phyloP scores from a whole-genome alignment of 2,888 invertebrate species.

The Drosophila mercatorum region DNA sequence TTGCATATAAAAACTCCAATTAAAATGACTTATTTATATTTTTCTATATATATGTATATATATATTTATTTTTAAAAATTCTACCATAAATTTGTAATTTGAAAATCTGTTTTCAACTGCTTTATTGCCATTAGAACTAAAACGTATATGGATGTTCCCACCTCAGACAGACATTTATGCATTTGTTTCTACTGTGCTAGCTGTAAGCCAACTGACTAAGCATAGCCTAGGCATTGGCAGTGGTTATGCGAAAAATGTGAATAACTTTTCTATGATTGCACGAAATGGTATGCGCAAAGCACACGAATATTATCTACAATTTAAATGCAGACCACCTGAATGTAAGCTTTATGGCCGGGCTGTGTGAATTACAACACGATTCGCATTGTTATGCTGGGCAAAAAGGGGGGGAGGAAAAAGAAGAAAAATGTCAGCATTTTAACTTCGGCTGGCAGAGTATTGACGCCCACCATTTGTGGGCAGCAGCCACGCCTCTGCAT shows the following conservation, averaged over 20 bases:
- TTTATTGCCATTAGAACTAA: background rate
- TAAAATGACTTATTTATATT: background rate
- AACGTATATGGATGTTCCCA: background rate
- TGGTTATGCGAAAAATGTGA: conserved; percentile 5
- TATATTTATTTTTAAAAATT: background rate
- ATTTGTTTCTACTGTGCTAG: no score
- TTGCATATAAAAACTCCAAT: background rate
- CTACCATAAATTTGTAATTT: background rate
- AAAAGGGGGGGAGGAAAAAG: conserved; percentile 14
- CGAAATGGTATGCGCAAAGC: conserved; percentile 16
- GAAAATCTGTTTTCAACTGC: conserved; percentile 1
- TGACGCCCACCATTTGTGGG: conserved; percentile 30
- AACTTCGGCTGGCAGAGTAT: conserved; percentile 38
- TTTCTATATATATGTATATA: background rate
- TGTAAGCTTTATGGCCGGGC: conserved; percentile 14
- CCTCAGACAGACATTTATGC: background rate
- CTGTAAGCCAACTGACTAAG: background rate
- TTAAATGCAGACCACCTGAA: conserved; percentile 51
- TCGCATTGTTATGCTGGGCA: conserved; percentile 36
- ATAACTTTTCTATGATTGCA: conserved; percentile 9
- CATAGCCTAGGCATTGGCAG: background rate
- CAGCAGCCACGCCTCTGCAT: conserved; percentile 34
- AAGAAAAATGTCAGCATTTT: conserved; percentile 45
- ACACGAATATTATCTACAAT: conserved; percentile 49
- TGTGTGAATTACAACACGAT: conserved; percentile 42